A percentile compares a stretch with the other conserved stretches of the same genome.
Evolutionary conservation across 2,888 invertebrate species (phyloP).

Genomic region (Leuctra nigra): DNA sequence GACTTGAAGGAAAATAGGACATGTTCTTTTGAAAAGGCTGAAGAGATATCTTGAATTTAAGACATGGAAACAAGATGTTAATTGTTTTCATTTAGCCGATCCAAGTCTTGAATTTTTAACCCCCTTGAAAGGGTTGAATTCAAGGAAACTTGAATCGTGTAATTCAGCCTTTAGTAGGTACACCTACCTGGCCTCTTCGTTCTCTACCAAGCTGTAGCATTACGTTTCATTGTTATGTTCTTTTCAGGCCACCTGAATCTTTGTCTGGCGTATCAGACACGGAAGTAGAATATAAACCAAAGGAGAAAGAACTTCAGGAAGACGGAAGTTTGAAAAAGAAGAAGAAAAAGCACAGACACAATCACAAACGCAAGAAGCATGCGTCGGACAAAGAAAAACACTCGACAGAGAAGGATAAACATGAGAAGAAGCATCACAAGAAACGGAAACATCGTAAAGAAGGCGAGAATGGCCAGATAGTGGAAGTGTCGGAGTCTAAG

Average conservation of each 20-base stretch:
- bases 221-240: no score
- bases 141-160: no score
- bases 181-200: no score
- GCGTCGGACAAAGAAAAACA: constrained; percentile 39
- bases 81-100: no score
- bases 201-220: no score
- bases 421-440: constrained; percentile 49
- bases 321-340: constrained; percentile 44
- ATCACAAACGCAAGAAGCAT: constrained; percentile 49
- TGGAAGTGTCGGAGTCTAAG: constrained; percentile 27
- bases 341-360: constrained; percentile 59
- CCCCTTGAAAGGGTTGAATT: no score
- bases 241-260: constrained; percentile 27
- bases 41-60: no score
- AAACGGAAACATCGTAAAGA: constrained; percentile 54
- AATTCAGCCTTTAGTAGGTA: no score
- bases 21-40: no score
- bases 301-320: constrained; percentile 29
- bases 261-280: constrained; percentile 28
- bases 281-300: constrained; percentile 36
- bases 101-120: no score
- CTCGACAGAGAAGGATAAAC: constrained; percentile 37
- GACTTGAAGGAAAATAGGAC: no score
- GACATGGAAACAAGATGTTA: no score
- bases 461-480: constrained; percentile 37